phyloP scores from a whole-genome alignment of 2,113 vertebrate genomes.

The Malurus alboscapulatus region DNA sequence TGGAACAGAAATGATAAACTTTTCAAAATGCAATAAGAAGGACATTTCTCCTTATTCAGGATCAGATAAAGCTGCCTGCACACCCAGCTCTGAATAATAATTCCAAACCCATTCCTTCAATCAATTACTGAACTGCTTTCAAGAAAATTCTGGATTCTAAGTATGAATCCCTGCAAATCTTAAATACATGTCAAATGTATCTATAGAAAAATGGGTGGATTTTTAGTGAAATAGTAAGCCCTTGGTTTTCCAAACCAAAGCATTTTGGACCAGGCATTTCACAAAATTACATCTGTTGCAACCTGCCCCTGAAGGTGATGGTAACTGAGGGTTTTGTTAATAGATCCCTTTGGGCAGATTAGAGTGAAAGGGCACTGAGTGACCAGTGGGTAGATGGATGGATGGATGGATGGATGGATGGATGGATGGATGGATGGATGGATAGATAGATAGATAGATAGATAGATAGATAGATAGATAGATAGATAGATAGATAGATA shows the following conservation, averaged over 20 bases:
- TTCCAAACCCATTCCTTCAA: not conserved
- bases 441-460: not conserved
- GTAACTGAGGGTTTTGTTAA: not conserved
- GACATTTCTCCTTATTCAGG: not conserved
- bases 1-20: not conserved
- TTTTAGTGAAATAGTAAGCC: not conserved
- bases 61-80: not conserved
- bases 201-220: not conserved
- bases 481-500: not conserved
- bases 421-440: not conserved
- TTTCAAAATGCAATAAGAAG: not conserved
- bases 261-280: not conserved
- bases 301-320: rapidly evolving
- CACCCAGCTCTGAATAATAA: not conserved
- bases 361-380: not conserved
- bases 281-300: not conserved
- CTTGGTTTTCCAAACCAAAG: not conserved
- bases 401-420: not conserved
- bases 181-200: not conserved
- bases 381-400: not conserved
- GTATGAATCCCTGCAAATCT: not conserved
- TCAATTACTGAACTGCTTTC: not conserved
- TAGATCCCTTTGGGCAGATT: not conserved
- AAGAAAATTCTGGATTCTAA: not conserved
- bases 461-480: not conserved